Percentiles rank a stretch among this genome's conserved stretches.
Conservation (phyloP, 2,113 vertebrate species). For the Terrapene triunguis region DNA sequence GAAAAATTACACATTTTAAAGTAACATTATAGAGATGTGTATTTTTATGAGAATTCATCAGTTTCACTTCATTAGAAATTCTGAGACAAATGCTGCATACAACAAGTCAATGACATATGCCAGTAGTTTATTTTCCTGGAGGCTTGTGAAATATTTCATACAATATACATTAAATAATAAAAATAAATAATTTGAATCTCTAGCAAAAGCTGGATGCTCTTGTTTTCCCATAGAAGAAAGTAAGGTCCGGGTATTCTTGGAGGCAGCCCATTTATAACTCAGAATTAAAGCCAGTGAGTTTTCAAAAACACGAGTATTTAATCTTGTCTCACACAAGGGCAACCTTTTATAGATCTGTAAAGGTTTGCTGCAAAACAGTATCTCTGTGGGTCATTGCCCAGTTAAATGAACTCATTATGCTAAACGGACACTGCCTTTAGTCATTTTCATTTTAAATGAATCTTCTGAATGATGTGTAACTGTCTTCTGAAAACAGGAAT, state of each 20-base stretch:
- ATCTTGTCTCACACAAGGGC: background rate
- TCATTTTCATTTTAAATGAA: background rate
- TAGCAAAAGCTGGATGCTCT: too few relatives aligned
- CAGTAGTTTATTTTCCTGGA: background rate
- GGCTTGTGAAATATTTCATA: background rate
- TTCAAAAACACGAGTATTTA: background rate
- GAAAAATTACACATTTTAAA: too few relatives aligned
- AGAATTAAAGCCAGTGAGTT: background rate
- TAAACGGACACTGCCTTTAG: background rate
- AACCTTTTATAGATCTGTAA: background rate
- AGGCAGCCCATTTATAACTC: background rate
- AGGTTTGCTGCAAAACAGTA: background rate
- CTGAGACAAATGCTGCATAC: too few relatives aligned
- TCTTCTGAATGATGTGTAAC: background rate
- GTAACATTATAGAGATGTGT: too few relatives aligned
- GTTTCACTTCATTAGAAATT: too few relatives aligned
- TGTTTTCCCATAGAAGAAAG: background rate
- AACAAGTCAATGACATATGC: too few relatives aligned
- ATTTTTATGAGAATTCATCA: too few relatives aligned
- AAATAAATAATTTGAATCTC: background rate
- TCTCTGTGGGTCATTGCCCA: too few relatives aligned
- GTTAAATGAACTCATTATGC: background rate
- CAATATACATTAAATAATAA: background rate
- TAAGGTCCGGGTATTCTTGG: background rate
- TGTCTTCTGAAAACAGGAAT: background rate